A percentile compares a stretch with the other conserved stretches of the same genome.
These are phyloP conservation scores for Grammomys dolichurus DNA, from an alignment of 2,113 vertebrate species.

Conservation along the genomic window DNA sequence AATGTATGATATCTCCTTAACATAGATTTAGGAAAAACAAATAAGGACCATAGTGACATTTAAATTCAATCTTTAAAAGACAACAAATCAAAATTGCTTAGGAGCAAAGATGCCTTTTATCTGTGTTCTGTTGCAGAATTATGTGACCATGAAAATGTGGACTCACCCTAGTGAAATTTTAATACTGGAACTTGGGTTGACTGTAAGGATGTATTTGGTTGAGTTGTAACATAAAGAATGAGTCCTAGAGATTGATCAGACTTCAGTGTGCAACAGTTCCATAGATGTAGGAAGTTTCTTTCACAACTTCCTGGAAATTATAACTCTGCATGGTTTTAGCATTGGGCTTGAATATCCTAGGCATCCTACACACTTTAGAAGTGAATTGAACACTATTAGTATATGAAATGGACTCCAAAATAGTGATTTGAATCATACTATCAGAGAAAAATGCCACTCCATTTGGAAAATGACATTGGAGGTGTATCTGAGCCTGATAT, in stretches of 20 bases:
- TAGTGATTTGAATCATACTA: slow-evolving; percentile 99
- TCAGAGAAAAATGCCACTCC: slow-evolving; percentile 98
- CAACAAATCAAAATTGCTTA: background rate
- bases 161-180: background rate
- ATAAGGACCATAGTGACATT: background rate
- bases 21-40: background rate
- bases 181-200: background rate
- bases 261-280: background rate
- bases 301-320: background rate
- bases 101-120: background rate
- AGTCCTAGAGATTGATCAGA: background rate
- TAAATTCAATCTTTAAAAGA: background rate
- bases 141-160: background rate
- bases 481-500: slow-evolving; percentile 98
- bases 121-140: background rate
- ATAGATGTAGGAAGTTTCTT: background rate
- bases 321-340: background rate
- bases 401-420: slow-evolving; percentile 98
- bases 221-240: background rate
- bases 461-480: slow-evolving; percentile 97
- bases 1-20: background rate
- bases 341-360: slow-evolving; percentile 89
- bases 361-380: slow-evolving; percentile 96
- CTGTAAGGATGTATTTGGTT: background rate
- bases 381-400: slow-evolving; percentile 94